Base-by-base conservation (phyloP, 1,140 invertebrate genomes). In the Drosophila arizonae region DNA sequence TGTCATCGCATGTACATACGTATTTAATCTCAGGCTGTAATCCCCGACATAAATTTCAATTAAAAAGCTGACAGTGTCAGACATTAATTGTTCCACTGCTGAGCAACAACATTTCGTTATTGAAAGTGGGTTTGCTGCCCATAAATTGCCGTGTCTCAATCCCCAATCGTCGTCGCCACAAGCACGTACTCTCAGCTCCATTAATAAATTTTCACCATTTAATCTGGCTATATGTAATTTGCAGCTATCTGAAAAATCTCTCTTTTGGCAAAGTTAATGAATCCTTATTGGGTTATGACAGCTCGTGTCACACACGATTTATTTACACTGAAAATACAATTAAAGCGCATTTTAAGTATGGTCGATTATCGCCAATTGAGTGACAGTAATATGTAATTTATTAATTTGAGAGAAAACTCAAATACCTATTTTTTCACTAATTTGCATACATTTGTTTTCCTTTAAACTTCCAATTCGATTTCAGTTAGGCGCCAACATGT, bases 1-100 rank as follows among this genome's bases (percentile, higher is more conserved):
- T 30, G 26, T 60, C 43, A 48, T 28, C 26, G 21, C 15, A 48
- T 48, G 15, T 17, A 33, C 30, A n/a, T 30, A n/a, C 17, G 10
- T 13, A 48, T 15, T 48, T 60, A 60, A 48, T 60, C 43, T 60
- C 43, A 33, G 11, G 5, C 28, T 33, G 6, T 30, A 48, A 48
- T 48, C 43, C 10, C n/a, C 43, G 45, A 48, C 57, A 60, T 60
- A 60, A 60, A 60, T 48, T 60, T 48, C 57, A 60, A 60, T 60
- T 60, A 60, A 60, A 60, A 60, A 48, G 26, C 43, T 60, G 57
- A 48, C 57, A 60, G 5, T 24, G 15, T 17, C 57, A 60, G 57
- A 43, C 28, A 48, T 48, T 60, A 48, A 60, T 30, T 48, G 43
- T 60, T 60, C 43, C 43, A 13, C 15, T 33, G 43, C 30, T 46